Evolutionary conservation across 2,797 vertebrate genomes (phyloP), one percentile per base, ranked within the genome.

Genomic region (Gadopsis marmoratus): DNA sequence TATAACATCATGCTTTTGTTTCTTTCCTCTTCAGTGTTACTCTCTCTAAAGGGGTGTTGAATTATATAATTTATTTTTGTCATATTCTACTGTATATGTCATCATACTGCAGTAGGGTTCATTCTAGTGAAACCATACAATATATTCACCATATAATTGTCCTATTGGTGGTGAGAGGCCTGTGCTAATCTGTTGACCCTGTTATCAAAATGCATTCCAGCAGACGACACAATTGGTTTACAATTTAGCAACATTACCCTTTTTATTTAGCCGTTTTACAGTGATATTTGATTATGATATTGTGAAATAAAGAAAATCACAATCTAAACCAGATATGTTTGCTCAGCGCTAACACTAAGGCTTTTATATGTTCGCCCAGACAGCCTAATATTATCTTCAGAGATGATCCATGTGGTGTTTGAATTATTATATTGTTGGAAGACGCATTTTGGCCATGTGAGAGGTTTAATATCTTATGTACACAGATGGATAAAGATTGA

Each of bases 401-500:
- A 60, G 47, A 73, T 50, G 58, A 75, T 62, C 64, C 71, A 45
- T 48, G 72, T 41, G 37, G 33, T 65, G 71, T 90, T 84, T 88
- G 48, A 80, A 80, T 77, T 70, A 71, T 69, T 69, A 51, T 54
- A 71, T 23, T 45, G 61, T 43, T 67, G 73, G 23, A 75, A 66
- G 71, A 61, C 72, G 88, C 71, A 87, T 47, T 81, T 71, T 58
- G 58, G 26, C 74, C 9, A 23, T 75, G 67, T 73, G 65, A 39
- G 68, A 68, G 63, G 12, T 90, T 79, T 71, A 76, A 83, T 88
- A 86, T 86, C 72, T 78, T 86, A 16, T 83, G 86, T 54, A 83
- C 82, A 88, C 86, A 91, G 79, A 85, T 56, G 64, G 74, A 47
- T 76, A 26, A 71, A 86, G 83, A 89, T 90, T 71, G 66, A 63